Base-by-base conservation (phyloP, 2,113 vertebrate species). In the Pitta sordida region DNA sequence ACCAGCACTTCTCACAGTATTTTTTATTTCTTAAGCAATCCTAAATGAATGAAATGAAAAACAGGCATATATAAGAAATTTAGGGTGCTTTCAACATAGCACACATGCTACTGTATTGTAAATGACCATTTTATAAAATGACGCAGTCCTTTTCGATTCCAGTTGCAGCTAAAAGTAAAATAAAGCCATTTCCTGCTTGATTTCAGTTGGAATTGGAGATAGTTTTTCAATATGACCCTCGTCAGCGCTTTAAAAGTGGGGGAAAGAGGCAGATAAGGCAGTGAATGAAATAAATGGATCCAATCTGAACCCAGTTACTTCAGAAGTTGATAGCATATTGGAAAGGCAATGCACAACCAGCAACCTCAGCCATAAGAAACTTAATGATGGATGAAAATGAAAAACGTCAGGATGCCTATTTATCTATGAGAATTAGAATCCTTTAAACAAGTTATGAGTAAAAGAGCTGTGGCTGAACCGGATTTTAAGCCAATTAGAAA, bases 131-230 rank as follows among this genome's bases (percentile, higher is more conserved):
- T 83, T 92, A 94, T 88, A 91, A 96, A 97, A 97, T 86, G 83
- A 94, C 95, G 88, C 86, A 97, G 95, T 82, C 94, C 82, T 95
- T 78, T 94, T 96, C 96, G 95, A 91, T 88, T 95, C 97, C 27
- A 56, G 90, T 96, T 11, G 18, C 96, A 96, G 94, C 94, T 97
- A 97, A 96, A 97, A 97, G 96, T 97, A 97, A 97, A 98, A 98
- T 95, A 98, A 98, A 97, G 97, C 92, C 88, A 97, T 98, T 98
- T 97, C 97, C 95, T 83, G 90, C 92, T 97, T 98, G 97, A 97
- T 97, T 97, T 97, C 97, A 94, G 96, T 94, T 96, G 94, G 87
- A 97, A 97, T 97, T 97, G 92, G 93, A 97, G 90, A 96, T 92
- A 81, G 90, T 92, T 97, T 97, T 97, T 96, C 95, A 95, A 94